Evolutionary conservation across 2,797 vertebrate species (phyloP), one percentile per base, ranked within the genome.

Genomic region (Pogoniulus pusillus): DNA sequence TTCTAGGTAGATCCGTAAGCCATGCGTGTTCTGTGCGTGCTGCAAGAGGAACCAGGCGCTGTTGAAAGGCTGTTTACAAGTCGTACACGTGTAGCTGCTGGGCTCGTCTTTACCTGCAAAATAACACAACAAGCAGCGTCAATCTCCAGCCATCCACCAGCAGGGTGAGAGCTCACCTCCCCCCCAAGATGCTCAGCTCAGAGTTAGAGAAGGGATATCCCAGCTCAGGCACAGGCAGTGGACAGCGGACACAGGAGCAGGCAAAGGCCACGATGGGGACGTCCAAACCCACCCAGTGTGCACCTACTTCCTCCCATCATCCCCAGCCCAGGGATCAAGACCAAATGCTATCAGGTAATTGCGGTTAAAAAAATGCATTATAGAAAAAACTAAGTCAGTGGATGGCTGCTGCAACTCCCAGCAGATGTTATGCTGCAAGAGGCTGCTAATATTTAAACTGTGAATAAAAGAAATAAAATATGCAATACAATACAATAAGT

Each of bases 11-110:
- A 99, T 99, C 97, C 98, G 98, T 98, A 99, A 99, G 97, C 99
- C 99, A 57, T 99, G 99, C 89, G 98, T 99, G 98, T 99, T 99
- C 98, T 99, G 99, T 97, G 99, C 99, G 82, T 99, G 99, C 97
- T 99, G 99, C 96, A 99, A 98, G 97, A 99, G 98, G 98, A 99
- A 99, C 99, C 99, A 99, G 97, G 99, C 99, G 96, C 98, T 99
- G 98, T 97, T 98, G 98, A 99, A 99, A 97, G 99, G 98, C 97
- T 99, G 98, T 98, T 99, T 99, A 98, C 99, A 99, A 96, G 98
- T 99, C 96, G 98, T 99, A 98, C 99, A 99, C 95, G 98, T 99
- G 97, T 99, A 99, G 97, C 98, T 99, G 98, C 98, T 99, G 98
- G 99, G 99, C 98, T 99, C 99, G 91, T 99, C 99, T 98, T 99